These are phyloP conservation scores for Plectropomus leopardus DNA, from an alignment of 2,113 vertebrate species.

Conservation along the genomic window DNA sequence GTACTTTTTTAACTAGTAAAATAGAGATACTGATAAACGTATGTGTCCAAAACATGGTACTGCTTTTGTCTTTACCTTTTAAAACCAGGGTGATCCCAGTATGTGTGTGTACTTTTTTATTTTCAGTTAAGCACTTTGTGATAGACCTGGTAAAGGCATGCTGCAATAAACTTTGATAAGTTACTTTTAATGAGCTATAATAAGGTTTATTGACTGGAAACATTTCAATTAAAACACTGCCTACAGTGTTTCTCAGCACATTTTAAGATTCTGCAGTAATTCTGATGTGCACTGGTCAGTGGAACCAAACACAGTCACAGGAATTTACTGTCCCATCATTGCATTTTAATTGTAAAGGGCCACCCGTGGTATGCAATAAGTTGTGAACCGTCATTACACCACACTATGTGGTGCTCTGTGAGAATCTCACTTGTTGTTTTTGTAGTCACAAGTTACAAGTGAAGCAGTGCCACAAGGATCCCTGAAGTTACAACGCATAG, in stretches of 20 bases:
- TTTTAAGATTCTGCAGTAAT: background rate
- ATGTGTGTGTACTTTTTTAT: background rate
- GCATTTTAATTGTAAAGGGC: conserved; percentile 25
- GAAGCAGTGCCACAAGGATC: background rate
- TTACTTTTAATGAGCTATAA: conserved; percentile 7
- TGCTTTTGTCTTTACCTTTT: background rate
- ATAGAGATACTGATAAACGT: background rate
- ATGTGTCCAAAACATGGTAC: background rate
- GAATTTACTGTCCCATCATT: background rate
- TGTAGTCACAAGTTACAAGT: conserved; percentile 7
- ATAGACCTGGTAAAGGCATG: background rate
- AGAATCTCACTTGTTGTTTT: conserved; percentile 16
- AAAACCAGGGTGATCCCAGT: too few relatives aligned
- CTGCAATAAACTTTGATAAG: background rate
- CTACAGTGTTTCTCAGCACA: background rate
- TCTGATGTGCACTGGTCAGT: background rate
- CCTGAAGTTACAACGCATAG: background rate
- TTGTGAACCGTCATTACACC: conserved; percentile 22
- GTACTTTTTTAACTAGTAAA: background rate
- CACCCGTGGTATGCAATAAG: conserved; percentile 18
- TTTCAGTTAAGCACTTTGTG: background rate
- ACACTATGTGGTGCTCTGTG: background rate
- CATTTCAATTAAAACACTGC: background rate
- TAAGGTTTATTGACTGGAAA: background rate
- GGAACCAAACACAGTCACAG: background rate